A percentile compares a stretch with the other conserved stretches of the same genome.
These are phyloP conservation scores for Gobio occitaniae DNA, from an alignment of 2,797 vertebrate species.

Conservation along the genomic window DNA sequence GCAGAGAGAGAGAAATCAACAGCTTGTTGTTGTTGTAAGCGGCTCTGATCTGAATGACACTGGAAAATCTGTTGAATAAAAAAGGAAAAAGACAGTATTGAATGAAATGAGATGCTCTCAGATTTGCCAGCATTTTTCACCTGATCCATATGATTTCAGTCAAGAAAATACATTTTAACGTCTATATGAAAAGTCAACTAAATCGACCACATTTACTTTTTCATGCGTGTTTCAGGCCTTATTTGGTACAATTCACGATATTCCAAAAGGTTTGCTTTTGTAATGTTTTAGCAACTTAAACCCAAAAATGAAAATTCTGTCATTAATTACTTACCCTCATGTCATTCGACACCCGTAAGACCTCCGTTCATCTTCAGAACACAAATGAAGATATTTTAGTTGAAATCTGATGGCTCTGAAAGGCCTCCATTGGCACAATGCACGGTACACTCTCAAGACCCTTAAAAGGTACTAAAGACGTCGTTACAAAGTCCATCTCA, in stretches of 20 bases:
- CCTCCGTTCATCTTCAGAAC: no score
- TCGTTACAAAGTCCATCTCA: no score
- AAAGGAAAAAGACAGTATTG: not conserved
- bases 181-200: not conserved
- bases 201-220: not conserved
- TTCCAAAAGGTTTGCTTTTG: not conserved
- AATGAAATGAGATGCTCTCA: not conserved
- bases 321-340: no score
- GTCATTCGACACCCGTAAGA: no score
- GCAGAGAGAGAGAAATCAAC: not conserved
- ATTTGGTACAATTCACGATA: not conserved
- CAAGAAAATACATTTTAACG: not conserved
- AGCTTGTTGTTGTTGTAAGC: not conserved
- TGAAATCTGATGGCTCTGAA: no score
- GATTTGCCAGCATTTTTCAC: not conserved
- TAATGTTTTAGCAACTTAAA: not conserved
- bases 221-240: not conserved
- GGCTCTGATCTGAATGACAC: not conserved
- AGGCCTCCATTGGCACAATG: no score
- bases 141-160: not conserved
- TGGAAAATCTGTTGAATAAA: conserved; percentile 16
- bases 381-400: no score
- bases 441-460: no score
- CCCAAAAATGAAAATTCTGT: no score
- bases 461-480: no score